Evolutionary conservation across 2,888 invertebrate genomes (phyloP), one percentile per base, ranked within the genome.

Genomic region (Thereva nobilitata): DNA sequence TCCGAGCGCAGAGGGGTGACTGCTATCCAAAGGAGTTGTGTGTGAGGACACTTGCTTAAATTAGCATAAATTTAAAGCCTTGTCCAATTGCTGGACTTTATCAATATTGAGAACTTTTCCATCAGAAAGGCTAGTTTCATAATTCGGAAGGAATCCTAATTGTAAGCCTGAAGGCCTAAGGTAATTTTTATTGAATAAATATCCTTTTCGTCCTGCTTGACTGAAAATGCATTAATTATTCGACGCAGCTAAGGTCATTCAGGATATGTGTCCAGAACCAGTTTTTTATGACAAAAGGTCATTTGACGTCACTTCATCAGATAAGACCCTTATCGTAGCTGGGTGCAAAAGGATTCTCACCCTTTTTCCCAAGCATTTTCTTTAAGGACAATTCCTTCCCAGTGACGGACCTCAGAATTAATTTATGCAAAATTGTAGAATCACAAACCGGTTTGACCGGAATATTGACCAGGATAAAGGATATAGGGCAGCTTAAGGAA

Each of bases 371-470:
- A n/a, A 23, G 38, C 34, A 42, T 7, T 9, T 9, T 8, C 56
- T 41, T 56, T 35, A 57, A 57, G 57, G 57, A 57, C 37, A 57
- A 45, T 44, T 57, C 42, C 57, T 52, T 63, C 50, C 50, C 63
- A 42, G 50, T 23, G 41, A 52, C 63, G 63, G 63, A 63, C 63
- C 40, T 63, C 41, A 4, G 41, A 52, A 10, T 50, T 63, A 63
- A 63, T 63, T 52, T 68, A 70, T 70, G 70, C 70, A 66, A 70
- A 68, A 68, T 65, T 66, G 47, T 41, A 63, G 47, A 54, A 65
- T 67, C 52, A 40, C 61, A 68, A 74, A 74, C 74, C 73, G 73
- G 74, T 74, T 70, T 74, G 74, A 74, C 74, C 74, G 72, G 73
- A 71, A 71, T 71, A 45, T 56, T 72, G 72, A 73, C 72, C 72